Evolutionary conservation across 2,888 invertebrate species (phyloP).

Genomic region (Ganaspis brasiliensis): DNA sequence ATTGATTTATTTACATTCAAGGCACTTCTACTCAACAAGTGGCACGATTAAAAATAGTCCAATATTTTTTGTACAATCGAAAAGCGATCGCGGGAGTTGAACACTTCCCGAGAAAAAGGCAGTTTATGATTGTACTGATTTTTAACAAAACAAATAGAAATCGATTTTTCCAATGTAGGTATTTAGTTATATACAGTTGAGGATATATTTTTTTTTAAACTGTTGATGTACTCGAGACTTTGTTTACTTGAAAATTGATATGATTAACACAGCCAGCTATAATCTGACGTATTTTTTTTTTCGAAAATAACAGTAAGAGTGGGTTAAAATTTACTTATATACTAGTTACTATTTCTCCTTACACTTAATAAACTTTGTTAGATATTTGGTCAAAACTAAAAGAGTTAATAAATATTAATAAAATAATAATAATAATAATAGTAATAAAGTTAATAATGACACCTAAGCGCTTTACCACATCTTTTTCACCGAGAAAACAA

Average conservation of each 20-base stretch:
- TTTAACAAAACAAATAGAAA: constrained; percentile 1
- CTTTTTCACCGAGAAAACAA: not conserved
- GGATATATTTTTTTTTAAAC: no score
- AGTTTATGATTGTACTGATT: constrained; percentile 20
- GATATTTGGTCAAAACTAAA: constrained; percentile 30
- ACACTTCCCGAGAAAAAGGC: constrained; percentile 5
- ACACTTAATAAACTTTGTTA: constrained; percentile 4
- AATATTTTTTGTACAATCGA: constrained; percentile 20
- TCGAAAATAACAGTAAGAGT: not conserved
- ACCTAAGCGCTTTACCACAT: not conserved
- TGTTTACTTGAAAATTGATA: constrained; percentile 4
- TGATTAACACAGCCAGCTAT: constrained; percentile 32
- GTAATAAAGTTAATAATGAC: constrained; percentile 11
- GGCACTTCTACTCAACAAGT: constrained; percentile 34
- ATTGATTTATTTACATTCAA: constrained; percentile 33
- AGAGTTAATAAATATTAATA: constrained; percentile 23
- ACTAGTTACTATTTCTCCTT: not conserved
- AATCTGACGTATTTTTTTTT: constrained; percentile 29
- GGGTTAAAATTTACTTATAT: not conserved
- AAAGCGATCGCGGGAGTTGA: constrained; percentile 3
- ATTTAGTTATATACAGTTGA: no score
- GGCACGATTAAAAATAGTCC: constrained; percentile 9
- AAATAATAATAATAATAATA: no score
- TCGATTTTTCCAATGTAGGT: no score
- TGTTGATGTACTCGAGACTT: not conserved